These are phyloP conservation scores for Coreoperca whiteheadi DNA, from an alignment of 2,113 vertebrate species.

Conservation along the genomic window DNA sequence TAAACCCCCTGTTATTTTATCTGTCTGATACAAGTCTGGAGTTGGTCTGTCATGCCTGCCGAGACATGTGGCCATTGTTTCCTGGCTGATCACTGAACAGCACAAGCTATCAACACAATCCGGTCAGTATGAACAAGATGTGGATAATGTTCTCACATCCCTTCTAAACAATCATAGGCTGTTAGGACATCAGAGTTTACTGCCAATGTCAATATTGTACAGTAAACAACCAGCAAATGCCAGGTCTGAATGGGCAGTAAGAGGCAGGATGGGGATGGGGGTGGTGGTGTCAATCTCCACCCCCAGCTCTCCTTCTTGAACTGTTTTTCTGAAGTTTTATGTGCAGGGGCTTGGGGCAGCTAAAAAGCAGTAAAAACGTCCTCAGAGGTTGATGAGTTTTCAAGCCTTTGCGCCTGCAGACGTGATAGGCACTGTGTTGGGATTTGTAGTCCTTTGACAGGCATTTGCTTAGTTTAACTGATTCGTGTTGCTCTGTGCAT, in stretches of 20 bases:
- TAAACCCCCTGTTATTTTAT: constrained; percentile 40
- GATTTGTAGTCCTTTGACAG: constrained; percentile 70
- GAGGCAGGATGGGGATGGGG: constrained; percentile 26
- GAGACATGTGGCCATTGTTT: constrained; percentile 56
- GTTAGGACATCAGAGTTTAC: constrained; percentile 54
- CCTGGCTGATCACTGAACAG: constrained; percentile 42
- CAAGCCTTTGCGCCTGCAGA: constrained; percentile 73
- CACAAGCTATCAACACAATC: constrained; percentile 9
- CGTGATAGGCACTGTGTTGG: constrained; percentile 61
- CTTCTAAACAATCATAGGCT: constrained; percentile 46
- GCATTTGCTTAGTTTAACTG: constrained; percentile 52
- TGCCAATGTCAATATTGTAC: constrained; percentile 42
- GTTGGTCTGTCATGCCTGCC: constrained; percentile 50
- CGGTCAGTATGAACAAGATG: constrained; percentile 27
- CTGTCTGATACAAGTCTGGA: constrained; percentile 41
- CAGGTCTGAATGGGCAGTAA: constrained; percentile 47
- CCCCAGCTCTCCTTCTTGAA: constrained; percentile 51
- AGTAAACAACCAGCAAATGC: constrained; percentile 58
- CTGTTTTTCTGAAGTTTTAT: constrained; percentile 79
- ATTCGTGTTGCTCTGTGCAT: constrained; percentile 34
- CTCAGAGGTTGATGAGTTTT: constrained; percentile 83
- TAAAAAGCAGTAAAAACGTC: constrained; percentile 79
- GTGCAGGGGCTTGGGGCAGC: constrained; percentile 73
- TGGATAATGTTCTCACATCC: constrained; percentile 51
- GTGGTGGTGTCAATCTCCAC: constrained; percentile 46